A percentile compares a stretch with the other conserved stretches of the same genome.
These are phyloP conservation scores for Sisyra terminalis DNA, from an alignment of 2,888 invertebrate genomes.

Conservation along the genomic window DNA sequence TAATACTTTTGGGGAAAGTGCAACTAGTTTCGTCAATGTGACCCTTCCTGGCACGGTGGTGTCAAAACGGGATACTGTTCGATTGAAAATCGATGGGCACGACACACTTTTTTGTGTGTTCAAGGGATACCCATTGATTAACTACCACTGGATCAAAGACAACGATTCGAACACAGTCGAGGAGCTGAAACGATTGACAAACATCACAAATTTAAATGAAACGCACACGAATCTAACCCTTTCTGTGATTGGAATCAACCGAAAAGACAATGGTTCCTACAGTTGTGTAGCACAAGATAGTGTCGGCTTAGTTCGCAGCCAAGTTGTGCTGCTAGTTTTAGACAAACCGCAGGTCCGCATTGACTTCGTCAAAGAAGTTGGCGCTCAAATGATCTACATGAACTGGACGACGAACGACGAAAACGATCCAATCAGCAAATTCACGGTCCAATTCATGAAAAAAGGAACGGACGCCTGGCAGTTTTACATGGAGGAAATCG, in stretches of 20 bases:
- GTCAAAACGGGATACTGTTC: conserved; percentile 26
- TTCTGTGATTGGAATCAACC: conserved; percentile 35
- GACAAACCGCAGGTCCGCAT: conserved; percentile 55
- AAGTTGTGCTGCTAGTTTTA: conserved; percentile 36
- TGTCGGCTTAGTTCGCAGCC: conserved; percentile 19
- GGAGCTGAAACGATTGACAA: conserved; percentile 23
- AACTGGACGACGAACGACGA: conserved; percentile 71
- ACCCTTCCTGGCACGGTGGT: conserved; percentile 32
- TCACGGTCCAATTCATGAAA: conserved; percentile 34
- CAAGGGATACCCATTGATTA: conserved; percentile 39
- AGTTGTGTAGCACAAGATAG: conserved; percentile 28
- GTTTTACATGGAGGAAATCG: conserved; percentile 41
- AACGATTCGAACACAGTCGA: conserved; percentile 27
- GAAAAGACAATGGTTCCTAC: conserved; percentile 61
- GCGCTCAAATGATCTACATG: conserved; percentile 53
- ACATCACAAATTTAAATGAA: conserved; percentile 29
- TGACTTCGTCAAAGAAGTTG: conserved; percentile 58
- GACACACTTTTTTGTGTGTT: conserved; percentile 36
- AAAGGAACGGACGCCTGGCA: conserved; percentile 35
- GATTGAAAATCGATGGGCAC: conserved; percentile 32
- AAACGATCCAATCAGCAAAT: conserved; percentile 48
- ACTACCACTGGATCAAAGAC: conserved; percentile 40
- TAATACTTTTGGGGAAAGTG: conserved; percentile 21
- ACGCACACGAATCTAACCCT: conserved; percentile 42
- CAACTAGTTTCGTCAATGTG: conserved; percentile 20